These are phyloP conservation scores for Watsonalla binaria DNA, from an alignment of 2,888 invertebrate species.

Conservation along the genomic window DNA sequence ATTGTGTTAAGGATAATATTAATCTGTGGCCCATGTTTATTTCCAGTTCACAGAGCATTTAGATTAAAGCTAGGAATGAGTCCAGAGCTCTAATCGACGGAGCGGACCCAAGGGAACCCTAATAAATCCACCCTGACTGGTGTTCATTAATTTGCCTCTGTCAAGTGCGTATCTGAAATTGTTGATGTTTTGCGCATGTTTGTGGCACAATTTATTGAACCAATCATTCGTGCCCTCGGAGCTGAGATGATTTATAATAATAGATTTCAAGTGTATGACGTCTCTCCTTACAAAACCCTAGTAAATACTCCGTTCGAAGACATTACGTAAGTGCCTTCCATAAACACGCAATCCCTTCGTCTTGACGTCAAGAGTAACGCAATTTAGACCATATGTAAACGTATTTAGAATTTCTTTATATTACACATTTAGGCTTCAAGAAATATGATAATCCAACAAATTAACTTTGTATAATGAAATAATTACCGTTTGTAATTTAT, in stretches of 20 bases:
- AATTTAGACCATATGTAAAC: too few species aligned
- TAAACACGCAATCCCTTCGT: too few species aligned
- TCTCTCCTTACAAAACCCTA: too few species aligned
- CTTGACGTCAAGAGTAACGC: too few species aligned
- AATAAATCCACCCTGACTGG: constrained; percentile 63
- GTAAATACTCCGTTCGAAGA: too few species aligned
- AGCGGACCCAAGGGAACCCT: constrained; percentile 41
- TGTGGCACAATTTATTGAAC: constrained; percentile 58
- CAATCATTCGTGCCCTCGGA: constrained; percentile 55
- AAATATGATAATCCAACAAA: too few species aligned
- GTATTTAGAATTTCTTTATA: too few species aligned
- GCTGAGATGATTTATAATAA: constrained; percentile 52
- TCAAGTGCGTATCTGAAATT: constrained; percentile 67
- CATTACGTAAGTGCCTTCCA: too few species aligned
- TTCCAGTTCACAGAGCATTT: constrained; percentile 25
- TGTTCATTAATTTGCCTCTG: constrained; percentile 70
- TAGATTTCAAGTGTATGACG: constrained; percentile 15
- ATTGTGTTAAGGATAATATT: background rate
- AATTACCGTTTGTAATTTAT: too few species aligned
- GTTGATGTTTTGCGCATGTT: constrained; percentile 72
- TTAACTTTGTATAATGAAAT: too few species aligned
- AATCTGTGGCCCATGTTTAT: constrained; percentile 1
- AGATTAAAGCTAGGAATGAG: constrained; percentile 26
- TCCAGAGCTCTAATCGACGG: constrained; percentile 37
- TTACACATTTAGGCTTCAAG: too few species aligned